Evolutionary conservation across 1,140 invertebrate species (phyloP).

Genomic region (Eueides isabella): DNA sequence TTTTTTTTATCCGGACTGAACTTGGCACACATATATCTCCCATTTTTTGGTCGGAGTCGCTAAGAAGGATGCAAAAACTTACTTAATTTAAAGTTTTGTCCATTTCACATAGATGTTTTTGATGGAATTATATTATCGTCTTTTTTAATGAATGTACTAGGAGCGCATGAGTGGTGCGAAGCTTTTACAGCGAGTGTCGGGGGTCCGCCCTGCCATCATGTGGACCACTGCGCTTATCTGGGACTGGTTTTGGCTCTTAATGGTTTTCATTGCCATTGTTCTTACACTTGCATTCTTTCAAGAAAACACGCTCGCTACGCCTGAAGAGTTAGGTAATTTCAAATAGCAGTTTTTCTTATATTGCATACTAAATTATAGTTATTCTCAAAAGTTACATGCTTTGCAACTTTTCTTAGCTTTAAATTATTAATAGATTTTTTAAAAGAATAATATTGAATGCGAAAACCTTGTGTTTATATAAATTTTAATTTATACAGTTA

Average conservation of each 20-base stretch:
- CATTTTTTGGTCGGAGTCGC: too few relatives aligned
- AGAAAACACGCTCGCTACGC: conserved; percentile 82
- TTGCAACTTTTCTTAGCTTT: too few relatives aligned
- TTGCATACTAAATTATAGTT: not conserved
- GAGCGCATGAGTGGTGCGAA: conserved; percentile 82
- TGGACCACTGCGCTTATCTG: conserved; percentile 89
- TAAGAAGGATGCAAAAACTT: too few relatives aligned
- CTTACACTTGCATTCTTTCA: conserved; percentile 83
- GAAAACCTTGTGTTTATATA: too few relatives aligned
- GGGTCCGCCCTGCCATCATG: conserved; percentile 87
- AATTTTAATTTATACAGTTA: too few relatives aligned
- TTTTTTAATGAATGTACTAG: conserved; percentile 46
- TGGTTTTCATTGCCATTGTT: conserved; percentile 81
- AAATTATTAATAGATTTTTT: too few relatives aligned
- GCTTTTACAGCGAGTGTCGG: conserved; percentile 87
- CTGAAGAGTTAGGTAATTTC: conserved; percentile 77
- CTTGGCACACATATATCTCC: too few relatives aligned
- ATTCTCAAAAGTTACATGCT: not conserved
- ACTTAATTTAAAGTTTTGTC: too few relatives aligned
- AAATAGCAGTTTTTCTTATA: not conserved
- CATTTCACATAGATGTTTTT: too few relatives aligned
- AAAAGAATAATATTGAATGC: too few relatives aligned
- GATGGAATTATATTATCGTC: not conserved
- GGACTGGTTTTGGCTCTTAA: conserved; percentile 87
- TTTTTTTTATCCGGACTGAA: too few relatives aligned